Percentiles rank a stretch among this genome's conserved stretches.
These are phyloP conservation scores for Paralichthys olivaceus DNA, from an alignment of 2,113 vertebrate species.

Conservation along the genomic window DNA sequence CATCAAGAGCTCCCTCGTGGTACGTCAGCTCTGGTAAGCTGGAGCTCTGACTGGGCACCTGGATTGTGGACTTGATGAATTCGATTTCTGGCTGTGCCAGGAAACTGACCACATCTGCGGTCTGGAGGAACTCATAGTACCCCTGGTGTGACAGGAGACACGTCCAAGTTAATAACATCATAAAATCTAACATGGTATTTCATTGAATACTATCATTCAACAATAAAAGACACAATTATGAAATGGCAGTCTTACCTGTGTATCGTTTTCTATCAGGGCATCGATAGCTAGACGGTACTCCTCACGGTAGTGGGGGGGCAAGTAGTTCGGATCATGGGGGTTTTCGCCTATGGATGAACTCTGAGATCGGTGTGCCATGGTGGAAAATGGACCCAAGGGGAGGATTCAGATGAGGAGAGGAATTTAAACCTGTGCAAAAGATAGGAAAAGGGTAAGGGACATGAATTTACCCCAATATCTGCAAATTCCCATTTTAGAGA, in stretches of 20 bases:
- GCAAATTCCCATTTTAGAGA: not conserved
- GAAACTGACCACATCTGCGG: constrained; percentile 86
- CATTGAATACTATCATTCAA: not conserved
- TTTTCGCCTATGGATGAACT: constrained; percentile 94
- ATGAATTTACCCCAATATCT: not conserved
- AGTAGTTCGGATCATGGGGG: constrained; percentile 91
- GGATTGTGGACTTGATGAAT: constrained; percentile 86
- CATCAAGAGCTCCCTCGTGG: constrained; percentile 58
- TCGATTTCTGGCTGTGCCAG: constrained; percentile 90
- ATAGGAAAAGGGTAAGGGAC: not conserved
- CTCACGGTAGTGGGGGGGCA: constrained; percentile 95
- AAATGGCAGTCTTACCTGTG: constrained; percentile 73
- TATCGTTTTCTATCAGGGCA: constrained; percentile 88
- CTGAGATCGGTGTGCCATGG: constrained; percentile 96
- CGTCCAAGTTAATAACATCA: not conserved
- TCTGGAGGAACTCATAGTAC: constrained; percentile 89
- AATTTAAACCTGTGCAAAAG: constrained; percentile 44
- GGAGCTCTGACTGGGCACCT: constrained; percentile 81
- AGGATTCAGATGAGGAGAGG: constrained; percentile 17
- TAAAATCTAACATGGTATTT: not conserved
- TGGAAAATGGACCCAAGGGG: constrained; percentile 55
- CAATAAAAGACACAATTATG: not conserved
- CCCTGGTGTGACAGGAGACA: constrained; percentile 75
- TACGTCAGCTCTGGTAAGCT: constrained; percentile 78
- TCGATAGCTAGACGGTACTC: constrained; percentile 97